Conservation (phyloP, 2,797 vertebrate species). For the Enteromius argenteus region DNA sequence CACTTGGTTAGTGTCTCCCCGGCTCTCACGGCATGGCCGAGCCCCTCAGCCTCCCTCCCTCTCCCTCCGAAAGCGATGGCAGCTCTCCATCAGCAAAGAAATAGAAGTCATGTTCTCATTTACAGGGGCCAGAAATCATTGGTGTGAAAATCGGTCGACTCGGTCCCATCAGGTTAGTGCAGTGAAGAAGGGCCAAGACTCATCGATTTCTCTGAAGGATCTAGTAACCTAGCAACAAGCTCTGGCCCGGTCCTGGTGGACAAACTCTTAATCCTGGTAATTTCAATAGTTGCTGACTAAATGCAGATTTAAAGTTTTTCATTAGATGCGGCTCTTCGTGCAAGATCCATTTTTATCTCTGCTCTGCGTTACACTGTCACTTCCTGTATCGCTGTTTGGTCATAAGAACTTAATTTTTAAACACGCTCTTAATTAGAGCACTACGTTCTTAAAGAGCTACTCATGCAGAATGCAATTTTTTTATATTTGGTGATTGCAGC, state of each 20-base stretch:
- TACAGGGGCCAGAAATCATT: constrained; percentile 56
- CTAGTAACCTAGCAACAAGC: constrained; percentile 77
- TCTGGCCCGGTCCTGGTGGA: constrained; percentile 61
- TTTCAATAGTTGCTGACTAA: constrained; percentile 60
- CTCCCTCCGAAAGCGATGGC: constrained; percentile 32
- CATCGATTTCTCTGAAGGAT: constrained; percentile 75
- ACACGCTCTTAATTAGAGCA: constrained; percentile 16
- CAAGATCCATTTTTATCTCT: constrained; percentile 21
- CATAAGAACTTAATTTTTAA: constrained; percentile 14
- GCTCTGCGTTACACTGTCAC: background rate
- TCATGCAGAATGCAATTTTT: constrained; percentile 1
- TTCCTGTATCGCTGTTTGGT: background rate
- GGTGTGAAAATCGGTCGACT: constrained; percentile 57
- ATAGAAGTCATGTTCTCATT: constrained; percentile 58
- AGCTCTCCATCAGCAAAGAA: constrained; percentile 51
- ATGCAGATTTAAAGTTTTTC: constrained; percentile 55
- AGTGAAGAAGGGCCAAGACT: constrained; percentile 65
- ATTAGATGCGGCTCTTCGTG: constrained; percentile 38
- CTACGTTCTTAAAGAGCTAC: background rate
- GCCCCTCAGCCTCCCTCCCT: background rate
- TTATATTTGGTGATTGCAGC: background rate
- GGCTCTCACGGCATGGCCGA: constrained; percentile 31
- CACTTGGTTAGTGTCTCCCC: constrained; percentile 47
- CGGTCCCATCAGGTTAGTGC: constrained; percentile 51
- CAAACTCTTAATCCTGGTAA: constrained; percentile 54